Percentiles rank a stretch among this genome's conserved stretches.
Evolutionary conservation across 2,113 vertebrate species (phyloP).

Genomic region (Sakesphorus luctuosus): DNA sequence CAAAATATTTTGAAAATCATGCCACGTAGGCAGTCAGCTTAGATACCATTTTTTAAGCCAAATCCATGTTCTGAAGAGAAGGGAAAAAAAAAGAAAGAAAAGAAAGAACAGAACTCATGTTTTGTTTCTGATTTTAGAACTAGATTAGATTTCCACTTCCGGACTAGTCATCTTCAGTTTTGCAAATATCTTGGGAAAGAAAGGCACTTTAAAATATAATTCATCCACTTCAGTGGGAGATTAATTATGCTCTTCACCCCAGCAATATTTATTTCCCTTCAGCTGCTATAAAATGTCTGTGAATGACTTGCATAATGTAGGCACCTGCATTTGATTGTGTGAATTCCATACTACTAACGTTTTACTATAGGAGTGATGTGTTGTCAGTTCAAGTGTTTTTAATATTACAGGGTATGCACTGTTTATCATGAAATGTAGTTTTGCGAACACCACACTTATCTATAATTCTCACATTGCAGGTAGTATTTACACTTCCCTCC

Average conservation of each 20-base stretch:
- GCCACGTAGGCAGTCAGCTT: neutral
- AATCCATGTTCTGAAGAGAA: neutral
- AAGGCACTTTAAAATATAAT: neutral
- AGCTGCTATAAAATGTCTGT: neutral
- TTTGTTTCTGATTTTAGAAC: neutral
- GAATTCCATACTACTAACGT: neutral
- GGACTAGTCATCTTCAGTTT: neutral
- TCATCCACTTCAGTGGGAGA: neutral
- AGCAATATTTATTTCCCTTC: neutral
- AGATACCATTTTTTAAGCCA: neutral
- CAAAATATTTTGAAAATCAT: neutral
- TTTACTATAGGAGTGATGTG: neutral
- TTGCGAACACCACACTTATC: neutral
- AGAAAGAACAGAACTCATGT: rapidly evolving
- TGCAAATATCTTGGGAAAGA: neutral
- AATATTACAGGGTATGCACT: neutral
- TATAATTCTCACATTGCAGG: neutral
- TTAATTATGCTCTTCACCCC: neutral
- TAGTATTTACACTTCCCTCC: neutral
- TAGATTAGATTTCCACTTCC: neutral
- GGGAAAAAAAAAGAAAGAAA: neutral
- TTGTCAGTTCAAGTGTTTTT: neutral
- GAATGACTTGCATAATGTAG: neutral
- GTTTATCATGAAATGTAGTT: neutral
- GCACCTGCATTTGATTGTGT: neutral